These are phyloP conservation scores for Drosophila histrio DNA, from an alignment of 2,888 invertebrate genomes.

Conservation along the genomic window DNA sequence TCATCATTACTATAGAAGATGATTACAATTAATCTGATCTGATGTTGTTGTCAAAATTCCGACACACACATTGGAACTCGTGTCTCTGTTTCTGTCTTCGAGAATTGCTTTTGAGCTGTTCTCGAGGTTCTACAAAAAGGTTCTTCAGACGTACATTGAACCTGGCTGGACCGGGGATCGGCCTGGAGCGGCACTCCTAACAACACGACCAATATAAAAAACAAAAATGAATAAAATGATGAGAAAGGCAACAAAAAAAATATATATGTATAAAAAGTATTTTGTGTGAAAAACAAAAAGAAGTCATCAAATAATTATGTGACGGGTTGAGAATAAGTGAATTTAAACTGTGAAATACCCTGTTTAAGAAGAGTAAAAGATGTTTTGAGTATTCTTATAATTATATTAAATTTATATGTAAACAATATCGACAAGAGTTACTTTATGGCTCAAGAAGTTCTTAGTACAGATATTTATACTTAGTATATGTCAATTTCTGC, in stretches of 20 bases:
- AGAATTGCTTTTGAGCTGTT: neutral
- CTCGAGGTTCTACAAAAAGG: constrained; percentile 28
- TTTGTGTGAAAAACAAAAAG: constrained; percentile 9
- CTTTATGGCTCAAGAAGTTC: too few species aligned
- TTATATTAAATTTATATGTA: too few species aligned
- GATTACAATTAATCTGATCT: neutral
- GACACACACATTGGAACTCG: constrained; percentile 27
- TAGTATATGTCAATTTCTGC: too few species aligned
- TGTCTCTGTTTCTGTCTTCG: neutral
- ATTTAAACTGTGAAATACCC: constrained; percentile 22
- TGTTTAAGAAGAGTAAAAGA: too few species aligned
- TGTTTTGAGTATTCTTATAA: too few species aligned
- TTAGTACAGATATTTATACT: too few species aligned
- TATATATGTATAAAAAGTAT: constrained; percentile 12
- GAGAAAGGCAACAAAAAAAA: neutral
- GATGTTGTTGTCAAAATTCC: constrained; percentile 8
- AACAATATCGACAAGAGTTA: too few species aligned
- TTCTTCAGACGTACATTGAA: constrained; percentile 62
- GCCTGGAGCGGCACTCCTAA: constrained; percentile 52
- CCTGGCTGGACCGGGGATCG: constrained; percentile 17
- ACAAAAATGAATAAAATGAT: neutral
- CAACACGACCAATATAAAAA: constrained; percentile 32
- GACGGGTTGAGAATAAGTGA: neutral
- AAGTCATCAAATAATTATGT: constrained; percentile 35
- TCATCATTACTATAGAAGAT: constrained; percentile 21